Base-by-base conservation (phyloP, 1,140 invertebrate genomes). In the Chionoecetes opilio region DNA sequence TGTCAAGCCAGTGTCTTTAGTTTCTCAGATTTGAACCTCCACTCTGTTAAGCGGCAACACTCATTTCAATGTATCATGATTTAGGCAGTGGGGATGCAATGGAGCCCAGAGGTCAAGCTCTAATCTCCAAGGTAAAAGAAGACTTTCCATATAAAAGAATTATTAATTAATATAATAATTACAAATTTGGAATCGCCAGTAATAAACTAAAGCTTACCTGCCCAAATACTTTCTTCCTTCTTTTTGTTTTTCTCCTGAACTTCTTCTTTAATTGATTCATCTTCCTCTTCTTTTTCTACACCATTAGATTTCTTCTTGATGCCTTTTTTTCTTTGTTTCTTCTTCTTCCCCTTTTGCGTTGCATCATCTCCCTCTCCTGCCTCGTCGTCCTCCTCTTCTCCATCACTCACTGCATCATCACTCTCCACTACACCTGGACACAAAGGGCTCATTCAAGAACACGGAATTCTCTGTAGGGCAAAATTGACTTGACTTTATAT, bases 151-250 rank as follows among this genome's bases (percentile, higher is more conserved):
- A 46, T 8, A 14, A 46, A 14, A 8, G 41, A 46, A 46, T 8
- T 46, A 5, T 26, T 21, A 91, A 46, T 53, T 21, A 0, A 53
- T 38, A n/a, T 91, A 53, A 38, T n/a, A 90, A 29, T 46, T 37
- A 46, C 89, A 53, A 3, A 46, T 53, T 3, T 53, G 11, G 2
- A 53, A 53, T 14, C 21, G n/a, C 0, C 89, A 87, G 32, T 14
- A 87, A 21, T 87, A 32, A 32, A 87, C 2, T 1, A 11, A 82
- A 53, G 35, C 53, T 91, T 9, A 94, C 93, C 93, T 85, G 93
- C 93, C 93, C 93, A 94, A 26, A 94, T 82, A 91, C 91, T 46
- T 41, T 94, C 93, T 32, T 63, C 87, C 88, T 94, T 94, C 75
- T 90, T 91, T 82, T 91, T 94, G 32, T 89, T 41, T 2, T 91